Evolutionary conservation across 2,113 vertebrate species (phyloP), one percentile per base, ranked within the genome.

Genomic region (Cavia porcellus): DNA sequence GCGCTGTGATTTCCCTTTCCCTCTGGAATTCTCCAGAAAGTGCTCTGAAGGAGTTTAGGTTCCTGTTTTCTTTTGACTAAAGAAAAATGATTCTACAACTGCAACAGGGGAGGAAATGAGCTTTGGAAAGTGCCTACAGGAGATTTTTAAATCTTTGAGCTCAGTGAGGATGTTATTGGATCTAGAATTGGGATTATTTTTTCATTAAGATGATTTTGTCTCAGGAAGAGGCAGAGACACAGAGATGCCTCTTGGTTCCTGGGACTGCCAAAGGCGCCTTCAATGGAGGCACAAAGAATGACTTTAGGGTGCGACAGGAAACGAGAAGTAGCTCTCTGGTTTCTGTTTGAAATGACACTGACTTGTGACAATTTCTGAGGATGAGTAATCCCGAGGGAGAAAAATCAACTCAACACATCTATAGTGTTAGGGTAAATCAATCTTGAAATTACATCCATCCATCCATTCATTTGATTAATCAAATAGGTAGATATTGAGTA

Each of bases 1-100:
- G 14, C 30, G 24, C 1, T 20, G 1, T 17, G 30, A 14, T 88
- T 97, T 96, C 50, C 19, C 81, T 87, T 90, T 55, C 20, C 93
- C n/a, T 74, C 32, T 64, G 45, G 61, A 93, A 94, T 94, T 94
- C 57, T 86, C 55, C 81, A 82, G 96, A 94, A 94, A 66, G 17
- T 28, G 2, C 70, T n/a, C 4, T 38, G 89, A 89, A 95, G 55
- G n/a, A 89, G 24, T 85, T 96, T 62, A 61, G 62, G 89, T 85
- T 77, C 19, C 14, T 70, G 30, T 92, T 96, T 94, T 66, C 35
- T 86, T 97, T 96, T 72, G 32, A 92, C 86, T 72, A 45, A 77
- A 89, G 77, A 96, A 74, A 57, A 55, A 47, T 85, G 24, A 50
- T 72, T 92, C n/a, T 22, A 5, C 35, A 24, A 77, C 72, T 93